phyloP scores from a whole-genome alignment of 2,113 vertebrate species.

The Lathamus discolor region DNA sequence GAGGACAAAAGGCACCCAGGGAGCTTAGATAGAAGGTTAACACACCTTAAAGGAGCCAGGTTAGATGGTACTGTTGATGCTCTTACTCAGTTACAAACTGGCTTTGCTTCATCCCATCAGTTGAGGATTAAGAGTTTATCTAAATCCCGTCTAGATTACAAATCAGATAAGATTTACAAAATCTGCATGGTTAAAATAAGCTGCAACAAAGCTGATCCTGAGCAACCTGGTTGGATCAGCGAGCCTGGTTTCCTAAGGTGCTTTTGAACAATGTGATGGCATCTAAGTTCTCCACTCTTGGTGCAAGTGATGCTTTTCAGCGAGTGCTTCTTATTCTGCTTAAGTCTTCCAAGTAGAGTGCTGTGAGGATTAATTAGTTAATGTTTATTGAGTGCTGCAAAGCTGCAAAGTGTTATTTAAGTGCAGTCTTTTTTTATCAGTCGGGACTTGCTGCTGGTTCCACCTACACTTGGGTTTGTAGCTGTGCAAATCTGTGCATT shows the following conservation, averaged over 20 bases:
- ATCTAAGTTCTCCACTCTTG: background rate
- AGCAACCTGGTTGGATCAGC: background rate
- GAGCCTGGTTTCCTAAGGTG: background rate
- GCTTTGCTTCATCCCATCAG: background rate
- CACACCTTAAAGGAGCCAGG: background rate
- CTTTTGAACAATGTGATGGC: background rate
- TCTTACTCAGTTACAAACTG: background rate
- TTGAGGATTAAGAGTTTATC: background rate
- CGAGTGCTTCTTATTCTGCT: background rate
- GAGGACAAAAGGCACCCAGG: background rate
- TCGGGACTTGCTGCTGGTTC: background rate
- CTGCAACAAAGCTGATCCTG: background rate
- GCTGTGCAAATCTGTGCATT: background rate
- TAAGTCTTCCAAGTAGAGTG: background rate
- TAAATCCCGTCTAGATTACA: background rate
- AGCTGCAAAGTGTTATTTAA: slow-evolving; percentile 35
- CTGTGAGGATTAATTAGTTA: slow-evolving; percentile 45
- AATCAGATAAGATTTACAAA: background rate
- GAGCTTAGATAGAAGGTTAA: background rate
- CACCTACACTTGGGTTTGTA: background rate
- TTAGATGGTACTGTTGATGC: background rate
- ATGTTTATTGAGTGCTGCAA: background rate
- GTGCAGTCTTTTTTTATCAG: slow-evolving; percentile 1
- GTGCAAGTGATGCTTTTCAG: background rate
- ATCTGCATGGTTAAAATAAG: background rate